These are phyloP conservation scores for Zosterops lateralis DNA, from an alignment of 2,113 vertebrate genomes.

Conservation along the genomic window DNA sequence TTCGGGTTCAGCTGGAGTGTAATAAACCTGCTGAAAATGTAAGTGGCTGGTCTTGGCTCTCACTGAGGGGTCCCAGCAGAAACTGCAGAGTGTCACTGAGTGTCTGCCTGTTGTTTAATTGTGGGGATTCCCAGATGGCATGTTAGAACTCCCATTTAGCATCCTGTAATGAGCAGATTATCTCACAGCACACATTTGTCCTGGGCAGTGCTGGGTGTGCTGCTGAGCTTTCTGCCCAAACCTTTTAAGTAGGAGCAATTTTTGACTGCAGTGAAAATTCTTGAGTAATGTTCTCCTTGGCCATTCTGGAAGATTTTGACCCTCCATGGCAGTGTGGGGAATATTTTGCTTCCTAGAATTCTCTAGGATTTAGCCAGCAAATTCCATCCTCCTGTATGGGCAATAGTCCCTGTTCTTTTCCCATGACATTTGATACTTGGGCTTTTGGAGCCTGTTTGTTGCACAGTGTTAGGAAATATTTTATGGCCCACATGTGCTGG, in stretches of 20 bases:
- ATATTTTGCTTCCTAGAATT: conserved; percentile 5
- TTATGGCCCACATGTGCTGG: not conserved
- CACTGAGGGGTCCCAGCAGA: not conserved
- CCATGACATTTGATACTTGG: not conserved
- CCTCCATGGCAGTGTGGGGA: not conserved
- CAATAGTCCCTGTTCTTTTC: not conserved
- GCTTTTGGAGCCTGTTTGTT: not conserved
- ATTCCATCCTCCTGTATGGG: not conserved
- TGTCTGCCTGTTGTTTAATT: fast-evolving
- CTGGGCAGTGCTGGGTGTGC: fast-evolving
- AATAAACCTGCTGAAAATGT: conserved; percentile 55
- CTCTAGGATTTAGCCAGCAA: conserved; percentile 16
- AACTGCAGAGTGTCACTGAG: not conserved
- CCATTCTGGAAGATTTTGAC: not conserved
- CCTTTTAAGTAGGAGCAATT: not conserved
- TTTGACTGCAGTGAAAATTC: not conserved
- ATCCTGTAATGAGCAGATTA: not conserved
- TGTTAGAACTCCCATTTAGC: fast-evolving
- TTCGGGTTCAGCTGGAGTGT: conserved; percentile 75
- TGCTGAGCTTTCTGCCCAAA: not conserved
- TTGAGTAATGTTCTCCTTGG: not conserved
- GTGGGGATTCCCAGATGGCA: not conserved
- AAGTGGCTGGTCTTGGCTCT: not conserved
- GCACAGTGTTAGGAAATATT: not conserved
- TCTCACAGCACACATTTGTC: fast-evolving